A percentile compares a stretch with the other conserved stretches of the same genome.
Conservation (phyloP, 2,797 vertebrate species). For the Vultur gryphus region DNA sequence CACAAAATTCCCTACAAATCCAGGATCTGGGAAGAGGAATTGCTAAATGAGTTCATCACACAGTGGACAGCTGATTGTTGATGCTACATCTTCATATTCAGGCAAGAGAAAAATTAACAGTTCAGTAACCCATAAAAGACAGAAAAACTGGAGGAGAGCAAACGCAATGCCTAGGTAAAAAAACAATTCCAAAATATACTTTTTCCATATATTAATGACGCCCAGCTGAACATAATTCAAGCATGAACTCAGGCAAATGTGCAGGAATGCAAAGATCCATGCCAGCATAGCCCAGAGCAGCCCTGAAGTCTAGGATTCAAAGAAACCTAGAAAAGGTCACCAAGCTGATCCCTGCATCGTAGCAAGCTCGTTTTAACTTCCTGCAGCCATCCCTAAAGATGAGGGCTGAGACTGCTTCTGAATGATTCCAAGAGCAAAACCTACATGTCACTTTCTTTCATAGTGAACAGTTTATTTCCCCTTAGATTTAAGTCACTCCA, state of each 20-base stretch:
- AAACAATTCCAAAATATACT: not conserved
- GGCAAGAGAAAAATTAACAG: not conserved
- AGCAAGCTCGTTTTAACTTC: not conserved
- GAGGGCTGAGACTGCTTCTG: not conserved
- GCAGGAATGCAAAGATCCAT: not conserved
- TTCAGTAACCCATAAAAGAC: not conserved
- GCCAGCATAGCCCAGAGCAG: not conserved
- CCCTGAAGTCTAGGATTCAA: not conserved
- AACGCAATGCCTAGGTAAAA: not conserved
- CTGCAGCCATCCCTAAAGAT: not conserved
- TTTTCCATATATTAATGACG: not conserved
- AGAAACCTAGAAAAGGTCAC: slow-evolving; percentile 8
- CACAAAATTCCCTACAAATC: not conserved
- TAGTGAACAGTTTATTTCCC: not conserved
- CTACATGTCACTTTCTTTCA: not conserved
- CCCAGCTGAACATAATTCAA: not conserved
- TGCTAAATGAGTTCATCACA: not conserved
- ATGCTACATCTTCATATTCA: not conserved
- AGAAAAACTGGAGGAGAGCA: not conserved
- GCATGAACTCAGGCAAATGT: not conserved
- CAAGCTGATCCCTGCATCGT: not conserved
- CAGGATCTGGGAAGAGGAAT: not conserved
- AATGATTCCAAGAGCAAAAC: not conserved
- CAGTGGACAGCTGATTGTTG: not conserved
- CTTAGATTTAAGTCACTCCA: not conserved